Evolutionary conservation across 23 tunicate species (phyloP).

Genomic region (Styela clava): DNA sequence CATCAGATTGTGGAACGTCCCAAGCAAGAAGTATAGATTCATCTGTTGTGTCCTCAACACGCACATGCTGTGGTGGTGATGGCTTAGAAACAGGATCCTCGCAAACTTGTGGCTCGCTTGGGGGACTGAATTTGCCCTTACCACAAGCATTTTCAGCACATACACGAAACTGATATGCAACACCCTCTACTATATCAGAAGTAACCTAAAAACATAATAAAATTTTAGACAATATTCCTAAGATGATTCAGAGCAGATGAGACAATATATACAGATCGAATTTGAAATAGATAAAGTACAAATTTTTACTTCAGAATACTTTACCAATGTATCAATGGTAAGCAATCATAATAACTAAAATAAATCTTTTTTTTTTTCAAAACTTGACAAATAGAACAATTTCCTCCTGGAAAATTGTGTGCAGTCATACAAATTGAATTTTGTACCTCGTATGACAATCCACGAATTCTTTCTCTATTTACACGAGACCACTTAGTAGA

Average conservation of each 20-base stretch:
- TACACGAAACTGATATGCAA: constrained; percentile 82
- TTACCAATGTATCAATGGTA: no score
- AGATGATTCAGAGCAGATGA: no score
- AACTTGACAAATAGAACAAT: no score
- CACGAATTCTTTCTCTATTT: constrained; percentile 60
- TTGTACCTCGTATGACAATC: constrained; percentile 47
- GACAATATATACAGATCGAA: no score
- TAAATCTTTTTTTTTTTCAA: no score
- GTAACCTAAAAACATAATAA: constrained; percentile 3
- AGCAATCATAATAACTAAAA: no score
- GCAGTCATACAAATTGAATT: no score
- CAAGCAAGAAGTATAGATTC: constrained; percentile 57
- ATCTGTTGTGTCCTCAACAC: constrained; percentile 65
- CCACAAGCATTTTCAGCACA: constrained; percentile 92
- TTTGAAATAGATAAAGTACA: no score
- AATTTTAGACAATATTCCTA: neutral
- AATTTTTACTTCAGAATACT: no score
- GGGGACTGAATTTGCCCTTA: constrained; percentile 44
- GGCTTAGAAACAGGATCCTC: constrained; percentile 42
- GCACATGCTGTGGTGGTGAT: constrained; percentile 28
- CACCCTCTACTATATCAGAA: constrained; percentile 24
- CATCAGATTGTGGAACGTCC: constrained; percentile 64
- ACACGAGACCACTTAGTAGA: constrained; percentile 65
- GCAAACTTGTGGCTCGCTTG: constrained; percentile 59
- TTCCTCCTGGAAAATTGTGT: no score